Evolutionary conservation across 1,140 invertebrate species (phyloP).

Genomic region (Arion vulgaris): DNA sequence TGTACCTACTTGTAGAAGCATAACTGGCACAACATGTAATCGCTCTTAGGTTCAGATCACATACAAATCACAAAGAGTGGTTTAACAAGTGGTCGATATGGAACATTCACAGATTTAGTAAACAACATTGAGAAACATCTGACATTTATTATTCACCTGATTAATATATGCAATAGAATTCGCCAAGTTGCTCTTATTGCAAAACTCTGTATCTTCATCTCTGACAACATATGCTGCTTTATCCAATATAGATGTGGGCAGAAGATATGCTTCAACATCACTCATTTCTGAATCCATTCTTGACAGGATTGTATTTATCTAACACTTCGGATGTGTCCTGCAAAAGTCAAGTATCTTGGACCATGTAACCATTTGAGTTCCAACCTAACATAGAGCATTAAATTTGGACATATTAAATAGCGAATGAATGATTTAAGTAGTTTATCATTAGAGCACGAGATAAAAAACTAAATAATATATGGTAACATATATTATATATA

Average conservation of each 20-base stretch:
- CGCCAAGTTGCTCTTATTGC: constrained; percentile 51
- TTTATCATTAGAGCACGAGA: not conserved
- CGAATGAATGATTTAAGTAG: not conserved
- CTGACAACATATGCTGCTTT: not conserved
- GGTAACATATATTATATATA: no score
- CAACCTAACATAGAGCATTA: not conserved
- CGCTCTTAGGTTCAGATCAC: no score
- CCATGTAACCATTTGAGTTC: not conserved
- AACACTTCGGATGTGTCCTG: not conserved
- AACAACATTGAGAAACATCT: no score
- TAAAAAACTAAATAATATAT: no score
- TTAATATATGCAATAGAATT: constrained; percentile 54
- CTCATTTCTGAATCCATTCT: not conserved
- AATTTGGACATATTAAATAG: not conserved
- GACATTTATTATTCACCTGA: constrained; percentile 43
- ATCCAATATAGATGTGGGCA: not conserved
- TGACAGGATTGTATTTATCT: not conserved
- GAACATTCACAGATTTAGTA: no score
- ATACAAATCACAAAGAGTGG: no score
- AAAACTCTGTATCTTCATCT: constrained; percentile 41
- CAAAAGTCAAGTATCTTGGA: not conserved
- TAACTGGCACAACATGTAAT: no score
- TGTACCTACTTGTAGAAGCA: no score
- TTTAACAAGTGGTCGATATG: no score
- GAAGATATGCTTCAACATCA: not conserved